phyloP scores from a whole-genome alignment of 2,113 vertebrate genomes.

The Pseudopodoces humilis region DNA sequence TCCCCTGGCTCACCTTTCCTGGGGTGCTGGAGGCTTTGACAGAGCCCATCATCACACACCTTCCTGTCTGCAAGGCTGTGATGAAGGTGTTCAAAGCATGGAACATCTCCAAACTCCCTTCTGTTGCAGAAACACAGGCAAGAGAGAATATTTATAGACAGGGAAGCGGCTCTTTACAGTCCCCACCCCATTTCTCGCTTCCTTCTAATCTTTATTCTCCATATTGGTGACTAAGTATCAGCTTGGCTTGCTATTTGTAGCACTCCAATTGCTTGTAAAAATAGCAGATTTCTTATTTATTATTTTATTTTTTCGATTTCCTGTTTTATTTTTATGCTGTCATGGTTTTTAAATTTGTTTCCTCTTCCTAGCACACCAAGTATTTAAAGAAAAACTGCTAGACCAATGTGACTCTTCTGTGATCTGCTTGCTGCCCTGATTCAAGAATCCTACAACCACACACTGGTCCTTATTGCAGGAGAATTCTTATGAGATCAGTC shows the following conservation, averaged over 20 bases:
- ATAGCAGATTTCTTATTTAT: neutral
- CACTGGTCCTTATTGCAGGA: neutral
- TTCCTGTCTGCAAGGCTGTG: neutral
- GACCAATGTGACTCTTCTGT: neutral
- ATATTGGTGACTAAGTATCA: neutral
- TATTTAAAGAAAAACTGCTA: neutral
- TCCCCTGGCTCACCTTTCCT: rapidly evolving
- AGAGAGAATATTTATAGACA: neutral
- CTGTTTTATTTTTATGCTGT: neutral
- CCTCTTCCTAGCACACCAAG: neutral
- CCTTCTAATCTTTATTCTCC: neutral
- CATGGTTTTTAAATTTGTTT: neutral
- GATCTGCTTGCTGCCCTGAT: neutral
- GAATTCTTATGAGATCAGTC: neutral
- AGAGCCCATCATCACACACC: neutral
- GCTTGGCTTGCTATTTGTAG: neutral
- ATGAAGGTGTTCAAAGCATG: neutral
- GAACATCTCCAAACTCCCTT: neutral
- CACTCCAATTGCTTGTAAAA: neutral
- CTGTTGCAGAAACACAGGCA: neutral
- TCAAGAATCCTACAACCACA: neutral
- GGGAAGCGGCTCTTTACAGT: neutral
- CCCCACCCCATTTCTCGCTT: neutral
- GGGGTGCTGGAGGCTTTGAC: neutral
- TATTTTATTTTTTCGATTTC: slow-evolving; percentile 9